Percentiles rank a stretch among this genome's conserved stretches.
Conservation (phyloP, 2,888 invertebrate species). For the Caenorhabditis angaria region DNA sequence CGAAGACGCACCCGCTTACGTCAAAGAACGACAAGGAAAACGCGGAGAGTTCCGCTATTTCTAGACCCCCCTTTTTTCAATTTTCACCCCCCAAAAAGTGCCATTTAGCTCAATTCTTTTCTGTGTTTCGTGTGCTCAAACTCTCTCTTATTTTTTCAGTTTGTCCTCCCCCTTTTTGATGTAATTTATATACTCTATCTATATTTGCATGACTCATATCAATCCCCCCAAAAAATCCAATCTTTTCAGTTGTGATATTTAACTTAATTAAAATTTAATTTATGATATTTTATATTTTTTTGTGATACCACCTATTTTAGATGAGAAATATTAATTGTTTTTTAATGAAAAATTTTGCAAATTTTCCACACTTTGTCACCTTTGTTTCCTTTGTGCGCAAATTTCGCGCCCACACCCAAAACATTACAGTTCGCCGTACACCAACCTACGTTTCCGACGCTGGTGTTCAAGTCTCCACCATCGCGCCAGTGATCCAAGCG, state of each 20-base stretch:
- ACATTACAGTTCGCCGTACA: constrained; percentile 8
- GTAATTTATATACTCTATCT: neutral
- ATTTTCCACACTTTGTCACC: too few species aligned
- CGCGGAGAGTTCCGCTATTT: constrained; percentile 72
- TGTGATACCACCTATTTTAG: too few species aligned
- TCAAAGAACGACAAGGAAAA: constrained; percentile 70
- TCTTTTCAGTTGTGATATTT: neutral
- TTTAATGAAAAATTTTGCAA: too few species aligned
- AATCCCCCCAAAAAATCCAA: too few species aligned
- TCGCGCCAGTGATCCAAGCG: constrained; percentile 26
- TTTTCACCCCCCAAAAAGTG: too few species aligned
- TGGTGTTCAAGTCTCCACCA: constrained; percentile 41
- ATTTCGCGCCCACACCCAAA: neutral
- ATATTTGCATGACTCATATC: too few species aligned
- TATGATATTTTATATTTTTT: too few species aligned
- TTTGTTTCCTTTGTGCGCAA: too few species aligned
- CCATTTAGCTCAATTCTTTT: constrained; percentile 3
- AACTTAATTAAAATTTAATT: too few species aligned
- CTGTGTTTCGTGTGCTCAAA: neutral
- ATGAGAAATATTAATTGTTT: too few species aligned
- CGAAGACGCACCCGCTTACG: constrained; percentile 70
- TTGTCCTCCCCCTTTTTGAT: neutral
- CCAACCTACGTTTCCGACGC: constrained; percentile 38
- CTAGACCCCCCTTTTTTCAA: constrained; percentile 35
- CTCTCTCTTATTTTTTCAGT: neutral